Evolutionary conservation across 2,113 vertebrate genomes (phyloP).

Genomic region (Anguilla rostrata): DNA sequence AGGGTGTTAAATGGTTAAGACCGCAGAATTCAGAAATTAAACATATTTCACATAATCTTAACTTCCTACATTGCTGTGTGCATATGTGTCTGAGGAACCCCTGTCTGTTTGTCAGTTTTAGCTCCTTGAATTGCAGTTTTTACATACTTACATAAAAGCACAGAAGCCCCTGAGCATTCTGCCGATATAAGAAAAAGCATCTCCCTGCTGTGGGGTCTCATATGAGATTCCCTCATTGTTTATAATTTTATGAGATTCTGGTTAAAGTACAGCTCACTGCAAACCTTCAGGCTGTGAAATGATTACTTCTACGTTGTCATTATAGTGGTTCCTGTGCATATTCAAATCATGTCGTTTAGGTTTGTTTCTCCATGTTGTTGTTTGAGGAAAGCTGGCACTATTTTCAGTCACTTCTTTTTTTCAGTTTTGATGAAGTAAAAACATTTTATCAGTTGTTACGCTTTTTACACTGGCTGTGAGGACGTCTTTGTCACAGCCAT

Average conservation of each 20-base stretch:
- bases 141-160: neutral
- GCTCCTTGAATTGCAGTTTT: neutral
- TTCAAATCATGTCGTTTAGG: slow-evolving; percentile 11
- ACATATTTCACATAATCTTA: too few species aligned
- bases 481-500: too few species aligned
- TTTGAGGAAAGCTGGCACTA: neutral
- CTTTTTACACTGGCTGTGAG: too few species aligned
- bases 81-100: neutral
- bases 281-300: slow-evolving; percentile 6
- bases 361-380: slow-evolving; percentile 11
- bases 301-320: slow-evolving; percentile 1
- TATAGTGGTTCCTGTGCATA: neutral
- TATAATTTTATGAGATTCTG: slow-evolving; percentile 4
- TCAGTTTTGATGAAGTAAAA: neutral
- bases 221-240: neutral
- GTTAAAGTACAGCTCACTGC: slow-evolving; percentile 19
- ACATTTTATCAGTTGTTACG: neutral
- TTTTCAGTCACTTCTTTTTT: neutral
- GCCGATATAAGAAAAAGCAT: slow-evolving; percentile 1
- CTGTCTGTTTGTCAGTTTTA: neutral
- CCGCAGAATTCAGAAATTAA: too few species aligned
- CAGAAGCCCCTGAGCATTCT: neutral
- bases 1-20: too few species aligned
- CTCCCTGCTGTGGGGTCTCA: neutral
- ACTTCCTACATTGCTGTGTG: too few species aligned